Percentiles rank a stretch among this genome's conserved stretches.
Evolutionary conservation across 2,888 invertebrate genomes (phyloP).

Genomic region (Arge pagana): DNA sequence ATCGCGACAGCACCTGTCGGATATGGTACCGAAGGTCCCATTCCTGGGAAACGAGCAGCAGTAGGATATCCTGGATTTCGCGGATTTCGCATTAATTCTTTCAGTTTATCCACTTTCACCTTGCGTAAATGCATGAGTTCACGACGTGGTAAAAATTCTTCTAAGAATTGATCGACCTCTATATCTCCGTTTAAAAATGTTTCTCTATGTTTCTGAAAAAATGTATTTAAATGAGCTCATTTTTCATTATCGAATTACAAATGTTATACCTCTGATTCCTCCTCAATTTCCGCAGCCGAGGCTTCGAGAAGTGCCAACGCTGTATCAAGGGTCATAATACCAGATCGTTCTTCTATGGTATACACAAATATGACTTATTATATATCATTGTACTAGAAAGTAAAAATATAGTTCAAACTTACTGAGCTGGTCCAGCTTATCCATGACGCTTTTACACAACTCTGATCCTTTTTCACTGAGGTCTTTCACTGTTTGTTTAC

Average conservation of each 20-base stretch:
- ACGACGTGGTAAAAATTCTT: slow-evolving; percentile 78
- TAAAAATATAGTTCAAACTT: no score
- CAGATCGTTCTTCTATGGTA: slow-evolving; percentile 72
- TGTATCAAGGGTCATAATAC: slow-evolving; percentile 81
- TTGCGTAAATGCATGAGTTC: slow-evolving; percentile 80
- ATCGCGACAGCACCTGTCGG: slow-evolving; percentile 75
- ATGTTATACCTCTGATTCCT: slow-evolving; percentile 77
- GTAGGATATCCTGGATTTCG: slow-evolving; percentile 45
- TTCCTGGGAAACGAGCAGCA: slow-evolving; percentile 58
- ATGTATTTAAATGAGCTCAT: no score
- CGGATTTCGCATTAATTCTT: slow-evolving; percentile 67
- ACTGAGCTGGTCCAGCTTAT: slow-evolving; percentile 79
- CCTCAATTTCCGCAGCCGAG: slow-evolving; percentile 90
- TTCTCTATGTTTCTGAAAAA: slow-evolving; percentile 68
- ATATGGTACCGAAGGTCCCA: slow-evolving; percentile 64
- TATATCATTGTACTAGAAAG: slow-evolving; percentile 1
- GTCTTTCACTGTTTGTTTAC: slow-evolving; percentile 73
- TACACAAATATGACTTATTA: background rate
- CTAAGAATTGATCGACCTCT: slow-evolving; percentile 79
- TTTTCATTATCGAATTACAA: background rate
- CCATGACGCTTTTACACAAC: slow-evolving; percentile 72
- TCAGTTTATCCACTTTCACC: slow-evolving; percentile 93
- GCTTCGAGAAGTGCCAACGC: slow-evolving; percentile 88
- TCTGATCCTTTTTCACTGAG: slow-evolving; percentile 71
- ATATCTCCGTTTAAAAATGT: slow-evolving; percentile 78